Base-by-base conservation (phyloP, 2,888 invertebrate genomes). In the Chironomus riparius region DNA sequence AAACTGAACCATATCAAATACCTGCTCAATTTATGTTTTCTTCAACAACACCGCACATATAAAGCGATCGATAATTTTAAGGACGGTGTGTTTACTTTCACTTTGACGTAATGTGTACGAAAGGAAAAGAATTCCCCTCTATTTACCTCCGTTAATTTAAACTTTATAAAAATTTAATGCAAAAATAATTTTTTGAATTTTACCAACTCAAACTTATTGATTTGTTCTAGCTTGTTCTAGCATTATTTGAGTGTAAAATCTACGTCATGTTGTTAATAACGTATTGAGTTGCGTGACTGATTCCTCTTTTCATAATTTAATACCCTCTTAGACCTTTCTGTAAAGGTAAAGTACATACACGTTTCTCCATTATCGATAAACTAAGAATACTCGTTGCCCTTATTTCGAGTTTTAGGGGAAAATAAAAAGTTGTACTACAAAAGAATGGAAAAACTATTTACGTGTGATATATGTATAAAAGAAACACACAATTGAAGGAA, bases 81-180 rank as follows among this genome's bases (percentile, higher is more conserved):
- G 74, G 74, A 65, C 28, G 62, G 65, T 47, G 62, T 71, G 61
- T 71, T 68, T 61, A 68, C 74, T 74, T 74, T 74, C 74, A 62
- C 72, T 71, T 56, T 15, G 56, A 56, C 56, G n/a, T 18, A 18
- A 56, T 18, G 4, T 56, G 38, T 4, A 18, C 6, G 3, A 56
- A 15, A 56, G 56, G 7, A 7, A 56, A n/a, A 56, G 18, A 18
- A 18, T 18, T 10, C 38, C 38, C 10, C 38, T 38, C 1, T 38
- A 38, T 38, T 38, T 38, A 38, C 38, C 38, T 10, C 38, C 2
- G 10, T 10, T 38, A 38, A 38, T 38, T 38, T 2, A 10, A 10
- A 38, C 2, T 38, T 38, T 38, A 38, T 38, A 10, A 38, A 38
- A 38, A 2, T 38, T 38, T 38, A 38, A 38, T 38, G 38, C 15